Percentiles rank a stretch among this genome's conserved stretches.
Evolutionary conservation across 2,113 vertebrate species (phyloP).

Genomic region (Calonectris borealis): DNA sequence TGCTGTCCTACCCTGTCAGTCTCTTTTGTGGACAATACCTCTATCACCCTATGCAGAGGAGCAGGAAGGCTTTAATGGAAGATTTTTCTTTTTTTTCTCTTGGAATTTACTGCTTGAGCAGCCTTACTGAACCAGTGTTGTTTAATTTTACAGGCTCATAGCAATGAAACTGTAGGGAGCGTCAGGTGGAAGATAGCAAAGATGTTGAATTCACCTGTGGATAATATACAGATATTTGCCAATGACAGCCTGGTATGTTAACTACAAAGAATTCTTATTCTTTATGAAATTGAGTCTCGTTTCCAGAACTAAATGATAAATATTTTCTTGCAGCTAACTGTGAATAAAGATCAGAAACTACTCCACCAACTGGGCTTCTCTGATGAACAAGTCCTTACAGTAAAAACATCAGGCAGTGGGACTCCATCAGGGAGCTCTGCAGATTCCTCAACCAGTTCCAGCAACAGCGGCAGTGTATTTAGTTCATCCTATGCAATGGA

Average conservation of each 20-base stretch:
- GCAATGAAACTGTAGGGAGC: constrained; percentile 96
- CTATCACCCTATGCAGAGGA: background rate
- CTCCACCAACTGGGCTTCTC: constrained; percentile 95
- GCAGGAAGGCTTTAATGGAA: background rate
- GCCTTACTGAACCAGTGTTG: background rate
- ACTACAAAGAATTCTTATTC: background rate
- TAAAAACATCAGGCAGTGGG: constrained; percentile 94
- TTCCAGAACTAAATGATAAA: constrained; percentile 21
- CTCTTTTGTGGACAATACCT: background rate
- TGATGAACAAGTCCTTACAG: constrained; percentile 93
- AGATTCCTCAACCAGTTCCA: constrained; percentile 89
- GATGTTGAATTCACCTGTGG: constrained; percentile 93
- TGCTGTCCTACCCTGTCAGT: background rate
- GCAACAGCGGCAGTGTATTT: constrained; percentile 85
- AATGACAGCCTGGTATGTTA: constrained; percentile 94
- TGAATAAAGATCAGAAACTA: constrained; percentile 98
- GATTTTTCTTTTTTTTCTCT: background rate
- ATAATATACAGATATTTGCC: constrained; percentile 98
- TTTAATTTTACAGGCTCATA: constrained; percentile 88
- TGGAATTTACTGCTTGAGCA: background rate
- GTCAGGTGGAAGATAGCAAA: constrained; percentile 98
- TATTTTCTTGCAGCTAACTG: constrained; percentile 84
- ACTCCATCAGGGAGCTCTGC: constrained; percentile 93
- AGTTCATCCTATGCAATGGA: constrained; percentile 95
- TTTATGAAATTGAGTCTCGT: background rate